Conservation (phyloP, 2,113 vertebrate species). For the Gracilinanus agilis region DNA sequence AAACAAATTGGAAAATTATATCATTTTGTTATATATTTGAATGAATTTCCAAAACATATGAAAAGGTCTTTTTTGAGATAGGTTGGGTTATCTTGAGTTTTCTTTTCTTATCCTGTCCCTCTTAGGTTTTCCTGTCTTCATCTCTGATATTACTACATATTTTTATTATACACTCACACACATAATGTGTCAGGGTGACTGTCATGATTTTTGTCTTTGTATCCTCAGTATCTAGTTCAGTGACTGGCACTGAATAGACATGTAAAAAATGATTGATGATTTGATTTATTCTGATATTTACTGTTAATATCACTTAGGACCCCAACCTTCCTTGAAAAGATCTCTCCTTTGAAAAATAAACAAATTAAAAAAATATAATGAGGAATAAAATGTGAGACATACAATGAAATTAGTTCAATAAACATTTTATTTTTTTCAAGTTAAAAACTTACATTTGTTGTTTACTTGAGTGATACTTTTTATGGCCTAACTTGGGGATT, state of each 20-base stretch:
- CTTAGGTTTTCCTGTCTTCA: neutral
- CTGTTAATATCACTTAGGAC: neutral
- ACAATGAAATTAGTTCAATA: neutral
- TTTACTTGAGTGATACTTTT: too few relatives aligned
- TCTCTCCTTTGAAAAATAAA: neutral
- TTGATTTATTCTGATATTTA: neutral
- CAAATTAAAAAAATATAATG: neutral
- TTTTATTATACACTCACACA: too few relatives aligned
- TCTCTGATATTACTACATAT: neutral
- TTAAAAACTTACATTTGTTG: neutral
- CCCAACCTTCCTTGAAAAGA: neutral
- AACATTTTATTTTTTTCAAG: neutral
- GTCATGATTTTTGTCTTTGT: neutral
- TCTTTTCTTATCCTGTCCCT: neutral
- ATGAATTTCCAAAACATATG: slow-evolving; percentile 44
- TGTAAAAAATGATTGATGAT: neutral
- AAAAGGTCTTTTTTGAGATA: slow-evolving; percentile 29
- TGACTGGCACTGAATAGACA: neutral
- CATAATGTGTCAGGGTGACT: neutral
- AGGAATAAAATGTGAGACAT: neutral
- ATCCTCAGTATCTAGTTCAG: neutral
- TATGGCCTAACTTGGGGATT: too few relatives aligned
- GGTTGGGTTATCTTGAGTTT: neutral
- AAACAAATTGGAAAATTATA: slow-evolving; percentile 59
- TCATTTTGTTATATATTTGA: slow-evolving; percentile 68